These are phyloP conservation scores for Siniperca obscura DNA, from an alignment of 2,797 vertebrate genomes.

Conservation along the genomic window DNA sequence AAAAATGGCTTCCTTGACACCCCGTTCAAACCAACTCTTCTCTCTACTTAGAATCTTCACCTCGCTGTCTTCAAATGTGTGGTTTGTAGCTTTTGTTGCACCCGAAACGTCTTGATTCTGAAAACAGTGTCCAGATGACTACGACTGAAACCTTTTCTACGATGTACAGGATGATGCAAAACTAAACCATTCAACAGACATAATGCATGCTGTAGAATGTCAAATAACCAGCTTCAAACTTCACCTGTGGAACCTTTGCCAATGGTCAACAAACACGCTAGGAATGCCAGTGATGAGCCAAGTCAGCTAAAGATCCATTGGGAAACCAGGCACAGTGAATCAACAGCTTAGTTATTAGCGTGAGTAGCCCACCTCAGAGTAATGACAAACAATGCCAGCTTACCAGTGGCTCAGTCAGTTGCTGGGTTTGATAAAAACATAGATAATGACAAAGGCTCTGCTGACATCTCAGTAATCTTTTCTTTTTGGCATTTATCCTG, in stretches of 20 bases:
- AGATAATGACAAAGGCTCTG: neutral
- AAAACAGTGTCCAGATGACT: too few species aligned
- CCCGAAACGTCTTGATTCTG: too few species aligned
- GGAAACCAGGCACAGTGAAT: slow-evolving; percentile 17
- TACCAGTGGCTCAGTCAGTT: neutral
- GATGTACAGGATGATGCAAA: neutral
- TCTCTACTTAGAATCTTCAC: too few species aligned
- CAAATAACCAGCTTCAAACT: neutral
- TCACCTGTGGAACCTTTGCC: slow-evolving; percentile 24
- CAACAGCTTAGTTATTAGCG: slow-evolving; percentile 1
- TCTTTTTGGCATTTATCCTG: slow-evolving; percentile 12
- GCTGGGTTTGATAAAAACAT: slow-evolving; percentile 15
- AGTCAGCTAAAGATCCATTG: slow-evolving; percentile 32
- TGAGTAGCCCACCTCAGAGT: slow-evolving; percentile 2
- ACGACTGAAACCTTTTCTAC: too few species aligned
- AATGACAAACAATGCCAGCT: slow-evolving; percentile 24
- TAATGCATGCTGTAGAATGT: neutral
- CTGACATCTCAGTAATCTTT: slow-evolving; percentile 9
- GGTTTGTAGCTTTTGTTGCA: too few species aligned
- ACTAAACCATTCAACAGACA: neutral
- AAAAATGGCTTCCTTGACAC: too few species aligned
- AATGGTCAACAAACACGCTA: slow-evolving; percentile 8
- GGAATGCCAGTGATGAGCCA: slow-evolving; percentile 45
- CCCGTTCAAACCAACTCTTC: too few species aligned
- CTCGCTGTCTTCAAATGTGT: too few species aligned